Evolutionary conservation across 2,113 vertebrate genomes (phyloP).

Genomic region (Elachura formosa): DNA sequence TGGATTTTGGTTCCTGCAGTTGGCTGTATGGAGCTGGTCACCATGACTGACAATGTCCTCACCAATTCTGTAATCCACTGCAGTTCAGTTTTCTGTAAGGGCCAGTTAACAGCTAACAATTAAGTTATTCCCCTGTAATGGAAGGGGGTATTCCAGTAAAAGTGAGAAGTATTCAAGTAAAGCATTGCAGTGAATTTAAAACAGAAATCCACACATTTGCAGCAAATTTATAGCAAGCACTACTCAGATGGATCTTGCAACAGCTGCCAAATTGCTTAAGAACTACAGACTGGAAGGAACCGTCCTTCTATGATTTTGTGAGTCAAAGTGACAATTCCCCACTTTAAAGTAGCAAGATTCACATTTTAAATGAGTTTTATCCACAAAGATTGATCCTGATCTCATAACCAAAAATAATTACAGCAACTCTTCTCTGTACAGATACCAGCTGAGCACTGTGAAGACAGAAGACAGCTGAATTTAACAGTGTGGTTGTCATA

Average conservation of each 20-base stretch:
- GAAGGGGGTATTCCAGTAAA: not conserved
- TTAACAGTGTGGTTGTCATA: not conserved
- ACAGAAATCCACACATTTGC: not conserved
- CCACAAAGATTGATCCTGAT: not conserved
- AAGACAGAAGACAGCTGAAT: not conserved
- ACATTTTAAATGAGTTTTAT: not conserved
- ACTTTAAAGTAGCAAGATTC: not conserved
- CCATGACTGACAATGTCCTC: not conserved
- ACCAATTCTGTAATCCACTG: not conserved
- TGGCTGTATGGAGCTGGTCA: not conserved
- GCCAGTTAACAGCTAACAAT: not conserved
- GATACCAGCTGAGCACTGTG: slow-evolving; percentile 41
- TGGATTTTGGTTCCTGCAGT: not conserved
- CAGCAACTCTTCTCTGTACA: not conserved
- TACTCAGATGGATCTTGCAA: not conserved
- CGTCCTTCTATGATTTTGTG: not conserved
- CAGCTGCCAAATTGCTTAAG: not conserved
- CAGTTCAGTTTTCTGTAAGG: not conserved
- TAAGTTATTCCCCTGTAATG: not conserved
- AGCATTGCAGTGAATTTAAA: not conserved
- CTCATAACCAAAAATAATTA: not conserved
- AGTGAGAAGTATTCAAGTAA: not conserved
- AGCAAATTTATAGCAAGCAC: not conserved
- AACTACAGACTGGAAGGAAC: not conserved
- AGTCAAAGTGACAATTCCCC: not conserved